These are phyloP conservation scores for Bufo bufo DNA, from an alignment of 2,113 vertebrate species.

Conservation along the genomic window DNA sequence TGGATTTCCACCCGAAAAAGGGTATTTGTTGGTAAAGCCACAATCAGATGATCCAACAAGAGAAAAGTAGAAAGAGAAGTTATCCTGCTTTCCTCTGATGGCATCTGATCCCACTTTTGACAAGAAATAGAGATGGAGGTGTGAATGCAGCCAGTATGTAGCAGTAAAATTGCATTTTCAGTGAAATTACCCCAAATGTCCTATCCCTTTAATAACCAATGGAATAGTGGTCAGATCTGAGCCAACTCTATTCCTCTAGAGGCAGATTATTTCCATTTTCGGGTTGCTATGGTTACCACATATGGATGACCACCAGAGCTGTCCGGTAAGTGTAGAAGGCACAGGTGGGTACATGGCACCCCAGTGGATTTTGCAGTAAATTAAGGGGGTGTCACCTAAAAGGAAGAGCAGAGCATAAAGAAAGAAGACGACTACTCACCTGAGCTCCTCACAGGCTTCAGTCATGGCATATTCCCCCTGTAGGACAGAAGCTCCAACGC, in stretches of 20 bases:
- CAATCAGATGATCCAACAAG: too few species aligned
- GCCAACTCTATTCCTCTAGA: not conserved
- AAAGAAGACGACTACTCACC: too few species aligned
- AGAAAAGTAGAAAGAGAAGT: not conserved
- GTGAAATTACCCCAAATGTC: not conserved
- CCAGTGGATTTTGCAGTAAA: not conserved
- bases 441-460: too few species aligned
- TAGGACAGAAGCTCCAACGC: too few species aligned
- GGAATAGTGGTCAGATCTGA: not conserved
- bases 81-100: not conserved
- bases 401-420: not conserved
- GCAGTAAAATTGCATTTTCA: not conserved
- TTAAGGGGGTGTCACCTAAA: not conserved
- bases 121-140: not conserved
- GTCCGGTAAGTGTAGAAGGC: too few species aligned
- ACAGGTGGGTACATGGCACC: not conserved
- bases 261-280: too few species aligned
- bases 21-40: too few species aligned
- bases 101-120: not conserved
- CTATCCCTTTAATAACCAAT: not conserved
- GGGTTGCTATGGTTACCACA: too few species aligned
- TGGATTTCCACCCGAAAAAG: not conserved
- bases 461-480: too few species aligned
- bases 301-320: too few species aligned
- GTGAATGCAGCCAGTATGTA: not conserved